Conservation (phyloP, 2,888 invertebrate genomes). For the Drosophila greeni region DNA sequence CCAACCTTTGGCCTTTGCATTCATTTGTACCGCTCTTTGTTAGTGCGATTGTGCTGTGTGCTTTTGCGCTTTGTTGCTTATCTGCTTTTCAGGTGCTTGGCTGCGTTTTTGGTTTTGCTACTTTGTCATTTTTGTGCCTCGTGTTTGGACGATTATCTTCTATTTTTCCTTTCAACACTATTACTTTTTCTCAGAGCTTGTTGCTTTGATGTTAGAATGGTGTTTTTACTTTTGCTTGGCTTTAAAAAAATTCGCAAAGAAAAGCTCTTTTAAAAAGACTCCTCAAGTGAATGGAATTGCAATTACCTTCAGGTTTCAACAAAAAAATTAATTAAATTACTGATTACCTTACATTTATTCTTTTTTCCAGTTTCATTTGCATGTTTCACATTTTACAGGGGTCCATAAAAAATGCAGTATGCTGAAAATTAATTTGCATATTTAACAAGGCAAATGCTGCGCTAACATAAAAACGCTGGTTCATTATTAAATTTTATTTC, state of each 20-base stretch:
- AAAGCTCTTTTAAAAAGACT: background rate
- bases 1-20: conserved; percentile 51
- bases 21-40: conserved; percentile 56
- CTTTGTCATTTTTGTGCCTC: conserved; percentile 9
- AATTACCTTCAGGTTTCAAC: background rate
- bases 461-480: conserved; percentile 25
- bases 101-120: conserved; percentile 14
- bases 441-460: conserved; percentile 9
- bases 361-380: background rate
- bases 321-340: conserved; percentile 6
- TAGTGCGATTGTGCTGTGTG: conserved; percentile 12
- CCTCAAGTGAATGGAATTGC: background rate
- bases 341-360: background rate
- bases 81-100: conserved; percentile 22
- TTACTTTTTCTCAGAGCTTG: background rate
- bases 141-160: conserved; percentile 22
- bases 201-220: conserved; percentile 16
- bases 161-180: conserved; percentile 18
- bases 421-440: conserved; percentile 27
- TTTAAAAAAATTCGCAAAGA: conserved; percentile 1
- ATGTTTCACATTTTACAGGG: conserved; percentile 7
- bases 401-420: conserved; percentile 9
- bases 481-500: conserved; percentile 21
- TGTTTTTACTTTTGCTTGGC: background rate
- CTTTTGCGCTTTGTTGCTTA: conserved; percentile 6